Percentiles rank a stretch among this genome's conserved stretches.
These are phyloP conservation scores for Paratrypauchen microcephalus DNA, from an alignment of 2,797 vertebrate genomes.

Conservation along the genomic window DNA sequence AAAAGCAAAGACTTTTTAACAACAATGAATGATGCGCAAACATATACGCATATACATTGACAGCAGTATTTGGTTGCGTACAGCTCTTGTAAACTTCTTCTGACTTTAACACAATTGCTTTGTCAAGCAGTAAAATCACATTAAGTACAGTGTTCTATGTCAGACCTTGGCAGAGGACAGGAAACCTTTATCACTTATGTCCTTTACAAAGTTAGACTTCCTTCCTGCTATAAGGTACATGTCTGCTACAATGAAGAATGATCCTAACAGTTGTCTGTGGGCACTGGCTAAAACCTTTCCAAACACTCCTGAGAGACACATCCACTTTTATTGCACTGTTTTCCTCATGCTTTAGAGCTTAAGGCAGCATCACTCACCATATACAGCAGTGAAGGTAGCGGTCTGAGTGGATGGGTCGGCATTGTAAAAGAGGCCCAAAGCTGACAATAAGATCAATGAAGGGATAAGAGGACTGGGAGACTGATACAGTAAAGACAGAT, in stretches of 20 bases:
- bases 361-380: constrained; percentile 52
- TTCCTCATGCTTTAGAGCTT: constrained; percentile 54
- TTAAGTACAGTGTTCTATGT: constrained; percentile 31
- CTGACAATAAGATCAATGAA: constrained; percentile 67
- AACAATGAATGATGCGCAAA: no score
- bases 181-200: constrained; percentile 35
- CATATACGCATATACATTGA: constrained; percentile 16
- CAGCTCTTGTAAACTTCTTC: background rate
- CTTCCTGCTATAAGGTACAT: constrained; percentile 18
- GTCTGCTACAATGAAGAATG: constrained; percentile 54
- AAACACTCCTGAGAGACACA: constrained; percentile 44
- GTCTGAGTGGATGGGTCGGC: constrained; percentile 45
- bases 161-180: constrained; percentile 27
- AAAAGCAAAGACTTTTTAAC: background rate
- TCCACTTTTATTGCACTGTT: constrained; percentile 62
- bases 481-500: constrained; percentile 55
- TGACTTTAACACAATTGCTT: background rate
- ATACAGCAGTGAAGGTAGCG: constrained; percentile 37
- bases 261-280: constrained; percentile 56
- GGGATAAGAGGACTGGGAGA: constrained; percentile 51
- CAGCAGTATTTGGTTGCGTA: background rate
- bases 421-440: constrained; percentile 38
- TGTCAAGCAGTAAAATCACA: constrained; percentile 14
- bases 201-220: constrained; percentile 50
- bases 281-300: constrained; percentile 49